phyloP scores from a whole-genome alignment of 1,140 invertebrate genomes.

The Aphis craccivora region DNA sequence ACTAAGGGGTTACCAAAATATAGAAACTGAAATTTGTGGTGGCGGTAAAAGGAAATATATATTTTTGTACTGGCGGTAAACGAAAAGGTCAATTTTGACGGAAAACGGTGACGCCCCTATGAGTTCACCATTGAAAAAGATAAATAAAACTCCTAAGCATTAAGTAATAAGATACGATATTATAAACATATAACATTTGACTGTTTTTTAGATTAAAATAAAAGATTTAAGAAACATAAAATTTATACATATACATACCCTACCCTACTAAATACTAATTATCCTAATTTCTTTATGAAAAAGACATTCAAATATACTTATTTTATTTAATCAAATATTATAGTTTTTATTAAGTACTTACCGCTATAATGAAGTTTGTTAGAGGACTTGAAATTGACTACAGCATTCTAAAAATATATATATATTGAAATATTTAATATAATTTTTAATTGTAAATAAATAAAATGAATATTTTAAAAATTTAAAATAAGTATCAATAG shows the following conservation, averaged over 20 bases:
- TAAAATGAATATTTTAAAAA: background rate
- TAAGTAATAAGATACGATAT: background rate
- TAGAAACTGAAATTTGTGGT: too few relatives aligned
- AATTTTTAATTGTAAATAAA: background rate
- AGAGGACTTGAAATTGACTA: background rate
- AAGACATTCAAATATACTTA: background rate
- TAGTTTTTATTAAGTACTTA: background rate
- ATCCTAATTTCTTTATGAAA: background rate
- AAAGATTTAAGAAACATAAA: background rate
- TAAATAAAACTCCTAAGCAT: too few relatives aligned
- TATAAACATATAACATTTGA: background rate
- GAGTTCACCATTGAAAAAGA: too few relatives aligned
- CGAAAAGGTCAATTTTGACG: too few relatives aligned
- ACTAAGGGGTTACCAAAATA: too few relatives aligned
- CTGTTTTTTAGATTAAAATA: background rate
- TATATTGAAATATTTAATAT: background rate
- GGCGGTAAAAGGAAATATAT: too few relatives aligned
- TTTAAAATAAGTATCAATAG: background rate
- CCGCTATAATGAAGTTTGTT: background rate
- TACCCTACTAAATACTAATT: background rate
- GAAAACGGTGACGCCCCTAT: too few relatives aligned
- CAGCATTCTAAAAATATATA: background rate
- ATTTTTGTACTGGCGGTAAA: too few relatives aligned
- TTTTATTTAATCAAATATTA: slow-evolving; percentile 10
- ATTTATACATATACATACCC: background rate